These are phyloP conservation scores for Paraplagusia blochii DNA, from an alignment of 2,113 vertebrate genomes.

Conservation along the genomic window DNA sequence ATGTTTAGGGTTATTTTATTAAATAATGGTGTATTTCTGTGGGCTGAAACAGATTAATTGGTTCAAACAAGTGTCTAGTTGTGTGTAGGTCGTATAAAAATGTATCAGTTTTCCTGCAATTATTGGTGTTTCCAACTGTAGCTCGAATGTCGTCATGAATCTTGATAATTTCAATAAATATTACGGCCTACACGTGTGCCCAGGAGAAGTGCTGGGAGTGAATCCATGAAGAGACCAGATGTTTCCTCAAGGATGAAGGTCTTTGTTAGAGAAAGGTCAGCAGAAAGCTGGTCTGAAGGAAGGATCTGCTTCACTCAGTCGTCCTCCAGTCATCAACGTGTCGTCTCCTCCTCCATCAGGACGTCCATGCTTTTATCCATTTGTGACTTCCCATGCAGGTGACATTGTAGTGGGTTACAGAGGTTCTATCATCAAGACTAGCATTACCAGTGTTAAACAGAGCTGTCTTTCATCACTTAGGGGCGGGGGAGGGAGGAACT, in stretches of 20 bases:
- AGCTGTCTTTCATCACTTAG: constrained; percentile 14
- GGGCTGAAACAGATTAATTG: no score
- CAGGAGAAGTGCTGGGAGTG: background rate
- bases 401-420: background rate
- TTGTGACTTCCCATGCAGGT: background rate
- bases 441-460: constrained; percentile 33
- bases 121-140: no score
- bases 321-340: background rate
- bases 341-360: background rate
- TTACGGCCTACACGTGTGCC: no score
- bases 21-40: no score
- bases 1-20: no score
- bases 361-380: background rate
- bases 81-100: no score
- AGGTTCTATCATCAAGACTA: background rate
- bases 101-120: no score
- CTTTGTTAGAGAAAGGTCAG: constrained; percentile 54
- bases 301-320: constrained; percentile 30
- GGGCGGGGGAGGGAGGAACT: no score
- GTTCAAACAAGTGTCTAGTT: no score
- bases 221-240: constrained; percentile 43
- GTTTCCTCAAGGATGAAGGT: constrained; percentile 26
- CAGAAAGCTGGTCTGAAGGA: background rate
- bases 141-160: no score
- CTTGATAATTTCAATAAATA: no score